Percentiles rank a stretch among this genome's conserved stretches.
These are phyloP conservation scores for Sprattus sprattus DNA, from an alignment of 2,113 vertebrate genomes.

Conservation along the genomic window DNA sequence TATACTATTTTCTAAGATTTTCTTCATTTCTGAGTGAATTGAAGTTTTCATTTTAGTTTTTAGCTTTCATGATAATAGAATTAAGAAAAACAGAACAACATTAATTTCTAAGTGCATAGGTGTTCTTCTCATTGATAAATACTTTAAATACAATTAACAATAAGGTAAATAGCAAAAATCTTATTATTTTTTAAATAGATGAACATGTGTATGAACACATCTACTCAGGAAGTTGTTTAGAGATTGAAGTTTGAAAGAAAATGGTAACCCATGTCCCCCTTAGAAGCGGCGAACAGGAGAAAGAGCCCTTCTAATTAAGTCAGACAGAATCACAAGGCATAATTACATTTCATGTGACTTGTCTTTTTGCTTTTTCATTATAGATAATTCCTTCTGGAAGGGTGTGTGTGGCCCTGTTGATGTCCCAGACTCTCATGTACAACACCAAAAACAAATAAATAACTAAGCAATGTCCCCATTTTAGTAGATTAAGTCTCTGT, in stretches of 20 bases:
- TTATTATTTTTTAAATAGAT: neutral
- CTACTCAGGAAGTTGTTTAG: neutral
- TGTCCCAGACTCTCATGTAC: neutral
- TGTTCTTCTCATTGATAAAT: too few species aligned
- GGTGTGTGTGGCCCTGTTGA: neutral
- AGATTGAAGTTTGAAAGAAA: neutral
- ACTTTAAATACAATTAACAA: too few species aligned
- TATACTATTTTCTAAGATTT: too few species aligned
- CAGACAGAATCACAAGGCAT: slow-evolving; percentile 7
- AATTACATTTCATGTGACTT: slow-evolving; percentile 5
- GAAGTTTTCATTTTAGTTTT: too few species aligned
- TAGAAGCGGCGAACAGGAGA: neutral
- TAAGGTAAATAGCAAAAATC: too few species aligned
- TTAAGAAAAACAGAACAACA: too few species aligned
- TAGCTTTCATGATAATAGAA: too few species aligned
- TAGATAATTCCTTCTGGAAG: neutral
- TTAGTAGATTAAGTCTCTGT: neutral
- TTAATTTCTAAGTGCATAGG: too few species aligned
- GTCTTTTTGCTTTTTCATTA: slow-evolving; percentile 12
- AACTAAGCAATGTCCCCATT: neutral
- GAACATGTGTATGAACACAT: neutral
- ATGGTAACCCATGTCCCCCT: neutral
- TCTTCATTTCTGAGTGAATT: too few species aligned
- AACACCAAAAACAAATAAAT: too few species aligned
- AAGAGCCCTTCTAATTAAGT: neutral